Evolutionary conservation across 2,797 vertebrate species (phyloP).

Genomic region (Sebastes itinus): DNA sequence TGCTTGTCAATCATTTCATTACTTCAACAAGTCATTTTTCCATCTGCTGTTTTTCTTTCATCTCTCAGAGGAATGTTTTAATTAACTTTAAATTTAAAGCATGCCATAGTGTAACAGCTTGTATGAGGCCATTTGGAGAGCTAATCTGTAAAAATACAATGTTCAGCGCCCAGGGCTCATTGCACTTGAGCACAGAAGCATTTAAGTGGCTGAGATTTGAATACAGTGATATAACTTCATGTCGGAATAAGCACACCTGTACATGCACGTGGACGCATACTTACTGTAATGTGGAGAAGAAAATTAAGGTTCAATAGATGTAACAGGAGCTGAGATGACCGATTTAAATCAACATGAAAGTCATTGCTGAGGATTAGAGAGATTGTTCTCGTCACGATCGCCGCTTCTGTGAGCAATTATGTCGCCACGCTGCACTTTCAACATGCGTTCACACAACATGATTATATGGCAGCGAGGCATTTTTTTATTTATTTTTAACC

Average conservation of each 20-base stretch:
- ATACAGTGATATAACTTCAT: neutral
- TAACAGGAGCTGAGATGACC: neutral
- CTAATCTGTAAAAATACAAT: neutral
- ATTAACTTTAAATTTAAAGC: conserved; percentile 38
- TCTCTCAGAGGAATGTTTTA: conserved; percentile 24
- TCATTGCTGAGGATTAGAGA: neutral
- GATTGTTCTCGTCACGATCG: neutral
- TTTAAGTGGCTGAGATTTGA: neutral
- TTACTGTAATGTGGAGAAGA: neutral
- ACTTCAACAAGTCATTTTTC: neutral
- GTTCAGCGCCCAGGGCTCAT: neutral
- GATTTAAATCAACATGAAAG: neutral
- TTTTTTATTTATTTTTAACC: neutral
- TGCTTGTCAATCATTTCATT: neutral
- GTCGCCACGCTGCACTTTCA: neutral
- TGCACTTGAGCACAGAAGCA: neutral
- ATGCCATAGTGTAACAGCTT: neutral
- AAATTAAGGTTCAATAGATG: neutral
- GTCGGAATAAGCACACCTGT: neutral
- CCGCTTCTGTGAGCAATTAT: conserved; percentile 5
- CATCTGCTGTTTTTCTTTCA: conserved; percentile 10
- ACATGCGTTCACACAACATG: neutral
- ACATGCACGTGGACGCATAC: neutral
- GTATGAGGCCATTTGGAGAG: neutral
- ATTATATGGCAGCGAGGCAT: neutral